Conservation (phyloP, 2,113 vertebrate genomes). For the Rhynchopsitta pachyrhyncha region DNA sequence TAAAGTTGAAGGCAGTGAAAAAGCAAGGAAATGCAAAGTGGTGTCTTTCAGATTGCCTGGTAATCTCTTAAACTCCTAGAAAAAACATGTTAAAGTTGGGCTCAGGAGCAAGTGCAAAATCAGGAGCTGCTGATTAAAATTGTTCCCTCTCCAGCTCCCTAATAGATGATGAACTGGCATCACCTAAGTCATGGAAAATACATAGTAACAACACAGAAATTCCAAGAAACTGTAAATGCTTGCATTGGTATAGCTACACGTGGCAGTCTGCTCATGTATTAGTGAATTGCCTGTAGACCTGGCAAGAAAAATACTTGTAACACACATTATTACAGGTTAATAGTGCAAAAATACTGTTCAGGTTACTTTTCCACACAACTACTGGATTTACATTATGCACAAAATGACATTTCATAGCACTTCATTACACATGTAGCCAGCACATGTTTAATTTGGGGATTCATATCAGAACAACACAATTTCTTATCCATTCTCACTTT, state of each 20-base stretch:
- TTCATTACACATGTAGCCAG: background rate
- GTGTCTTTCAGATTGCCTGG: background rate
- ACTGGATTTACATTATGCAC: background rate
- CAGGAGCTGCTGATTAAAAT: background rate
- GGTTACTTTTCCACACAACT: background rate
- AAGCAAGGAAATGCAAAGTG: background rate
- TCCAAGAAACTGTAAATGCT: background rate
- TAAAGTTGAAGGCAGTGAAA: background rate
- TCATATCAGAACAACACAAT: background rate
- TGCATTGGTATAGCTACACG: background rate
- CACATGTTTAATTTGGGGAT: background rate
- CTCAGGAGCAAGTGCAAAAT: background rate
- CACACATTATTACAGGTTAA: background rate
- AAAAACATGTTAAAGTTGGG: background rate
- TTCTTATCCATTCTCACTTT: background rate
- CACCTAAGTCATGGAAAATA: background rate
- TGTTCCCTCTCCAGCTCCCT: background rate
- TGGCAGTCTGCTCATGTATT: background rate
- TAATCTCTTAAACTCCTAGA: background rate
- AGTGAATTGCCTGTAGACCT: background rate
- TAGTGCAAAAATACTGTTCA: background rate
- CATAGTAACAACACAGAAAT: fast-evolving
- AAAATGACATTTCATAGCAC: background rate
- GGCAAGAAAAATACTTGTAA: background rate
- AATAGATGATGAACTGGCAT: background rate